Conservation (phyloP, 2,797 vertebrate species). For the Masticophis lateralis region DNA sequence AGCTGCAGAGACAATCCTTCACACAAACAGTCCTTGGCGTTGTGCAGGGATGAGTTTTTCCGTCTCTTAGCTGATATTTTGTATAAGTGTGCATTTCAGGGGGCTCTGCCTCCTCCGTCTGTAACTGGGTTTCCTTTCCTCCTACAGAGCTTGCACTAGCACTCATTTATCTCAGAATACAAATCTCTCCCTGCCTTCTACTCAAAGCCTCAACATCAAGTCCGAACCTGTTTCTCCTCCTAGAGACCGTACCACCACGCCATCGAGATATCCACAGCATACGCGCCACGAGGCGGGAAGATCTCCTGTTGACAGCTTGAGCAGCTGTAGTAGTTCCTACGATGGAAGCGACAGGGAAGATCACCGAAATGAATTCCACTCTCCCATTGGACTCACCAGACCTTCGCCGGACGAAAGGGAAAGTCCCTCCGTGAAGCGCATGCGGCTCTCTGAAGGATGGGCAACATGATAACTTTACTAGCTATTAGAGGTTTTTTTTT, state of each 20-base stretch:
- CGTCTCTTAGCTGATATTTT: constrained; percentile 67
- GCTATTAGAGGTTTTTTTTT: constrained; percentile 71
- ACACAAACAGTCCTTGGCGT: not conserved
- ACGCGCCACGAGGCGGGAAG: constrained; percentile 96
- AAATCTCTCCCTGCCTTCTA: constrained; percentile 99
- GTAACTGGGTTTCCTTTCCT: constrained; percentile 96
- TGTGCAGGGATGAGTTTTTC: constrained; percentile 28
- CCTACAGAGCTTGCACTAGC: constrained; percentile 99
- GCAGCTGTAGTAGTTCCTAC: constrained; percentile 98
- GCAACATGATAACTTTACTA: constrained; percentile 91
- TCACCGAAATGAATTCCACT: constrained; percentile 97
- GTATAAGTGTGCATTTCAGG: constrained; percentile 75
- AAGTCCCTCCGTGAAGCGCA: constrained; percentile 97
- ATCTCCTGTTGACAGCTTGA: constrained; percentile 97
- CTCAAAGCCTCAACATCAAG: constrained; percentile 99
- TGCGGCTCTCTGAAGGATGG: constrained; percentile 98
- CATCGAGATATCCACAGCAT: constrained; percentile 88
- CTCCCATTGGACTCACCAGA: constrained; percentile 94
- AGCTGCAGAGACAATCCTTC: not conserved
- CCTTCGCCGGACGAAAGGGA: constrained; percentile 93
- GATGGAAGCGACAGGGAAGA: constrained; percentile 98
- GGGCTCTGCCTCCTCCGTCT: constrained; percentile 83
- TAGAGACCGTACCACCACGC: constrained; percentile 97
- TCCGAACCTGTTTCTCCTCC: constrained; percentile 99
- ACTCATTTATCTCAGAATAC: constrained; percentile 99